Base-by-base conservation (phyloP, 2,888 invertebrate species). In the Leptothorax acervorum region DNA sequence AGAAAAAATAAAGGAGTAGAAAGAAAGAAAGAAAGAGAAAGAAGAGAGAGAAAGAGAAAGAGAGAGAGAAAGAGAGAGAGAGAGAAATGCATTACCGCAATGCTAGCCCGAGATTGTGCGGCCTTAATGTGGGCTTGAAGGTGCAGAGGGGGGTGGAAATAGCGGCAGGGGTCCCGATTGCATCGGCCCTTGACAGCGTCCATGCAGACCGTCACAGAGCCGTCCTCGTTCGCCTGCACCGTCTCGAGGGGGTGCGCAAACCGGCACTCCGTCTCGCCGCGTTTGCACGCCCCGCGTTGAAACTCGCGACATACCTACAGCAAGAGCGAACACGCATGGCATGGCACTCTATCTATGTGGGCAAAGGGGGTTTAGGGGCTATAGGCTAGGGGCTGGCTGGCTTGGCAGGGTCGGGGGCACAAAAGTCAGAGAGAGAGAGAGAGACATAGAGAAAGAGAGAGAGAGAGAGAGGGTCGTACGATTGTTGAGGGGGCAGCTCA, bases 141-240 rank as follows among this genome's bases (percentile, higher is more conserved):
- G 98, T 99, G 99, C 97, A 98, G 97, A 97, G 99, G 99, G 97
- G 99, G 99, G 97, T 99, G 99, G 97, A 99, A 99, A 98, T 99
- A 99, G 97, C 99, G 98, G 98, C 99, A 99, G 97, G 98, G 98
- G 97, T 99, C 98, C 97, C 99, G 98, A 97, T 98, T 97, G 97
- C 99, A 99, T 97, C 98, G 98, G 97, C 98, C 98, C 97, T 98
- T 98, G 97, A 99, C 98, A 97, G 98, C 99, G 97, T 99, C 99
- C 99, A 99, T 99, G 98, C 99, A 99, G 97, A 99, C 99, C 97
- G 99, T 99, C 97, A 99, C 99, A 96, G 98, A 98, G 97, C 99
- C 99, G 97, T 99, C 99, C 96, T 98, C 98, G 97, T 98, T 98
- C 96, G 98, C 97, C 96, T 97, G 97, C 96, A 99, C 98, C 96